Evolutionary conservation across 2,888 invertebrate genomes (phyloP), one percentile per base, ranked within the genome.

Genomic region (Dicyrtoma fusca): DNA sequence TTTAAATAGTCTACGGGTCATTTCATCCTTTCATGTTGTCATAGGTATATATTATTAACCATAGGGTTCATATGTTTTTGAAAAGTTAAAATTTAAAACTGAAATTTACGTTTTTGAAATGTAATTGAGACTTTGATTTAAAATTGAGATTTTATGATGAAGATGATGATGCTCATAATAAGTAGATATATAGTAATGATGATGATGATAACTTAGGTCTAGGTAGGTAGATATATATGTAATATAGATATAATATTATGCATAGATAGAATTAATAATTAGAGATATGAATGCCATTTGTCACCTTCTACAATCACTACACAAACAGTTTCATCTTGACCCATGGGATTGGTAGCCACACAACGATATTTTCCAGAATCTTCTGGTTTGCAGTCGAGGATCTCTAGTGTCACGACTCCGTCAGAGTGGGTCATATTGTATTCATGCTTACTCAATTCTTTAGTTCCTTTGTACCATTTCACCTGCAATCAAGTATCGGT

Each of bases 321-420:
- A 84, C 96, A 96, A 77, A 89, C 90, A 17, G 97, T 97, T 86
- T 98, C 97, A 82, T 97, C 97, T 42, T 91, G 90, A 81, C 99
- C 99, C 83, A 97, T 94, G 66, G 88, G 87, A 86, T 99, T 99
- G 79, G 91, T 91, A 19, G 99, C 98, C 45, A 92, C 88, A 84
- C 98, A 98, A 55, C 89, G 89, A 86, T 99, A 99, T 84, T 93
- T 95, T 80, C 99, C 99, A 76, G 96, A 95, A 86, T 99, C 99
- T 73, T 91, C 91, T 0, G 95, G 92, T 82, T 92, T 90, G 83
- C 97, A 96, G 85, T 95, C 94, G 78, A 93, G 89, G 81, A 99
- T 96, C 87, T 99, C 99, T 86, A 99, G 89, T 0, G 97, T 95
- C 69, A 97, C 92, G 59, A 99, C 97, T 81, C 99, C 99, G 84